Evolutionary conservation across 2,888 invertebrate genomes (phyloP).

Genomic region (Malthinus flaveolus): DNA sequence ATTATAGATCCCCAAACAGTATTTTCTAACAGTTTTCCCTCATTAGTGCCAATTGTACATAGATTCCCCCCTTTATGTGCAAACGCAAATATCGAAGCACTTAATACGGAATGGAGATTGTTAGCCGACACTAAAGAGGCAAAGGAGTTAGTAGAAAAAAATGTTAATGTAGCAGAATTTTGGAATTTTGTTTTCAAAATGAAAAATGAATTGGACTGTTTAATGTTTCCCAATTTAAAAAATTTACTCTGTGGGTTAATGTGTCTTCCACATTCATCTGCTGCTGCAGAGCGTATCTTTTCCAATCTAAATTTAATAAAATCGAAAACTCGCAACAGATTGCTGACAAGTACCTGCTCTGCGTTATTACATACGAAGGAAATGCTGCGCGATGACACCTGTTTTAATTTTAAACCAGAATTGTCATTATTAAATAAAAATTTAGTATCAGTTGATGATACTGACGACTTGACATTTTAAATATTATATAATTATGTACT

Average conservation of each 20-base stretch:
- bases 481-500: no score
- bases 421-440: no score
- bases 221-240: constrained; percentile 6
- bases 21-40: neutral
- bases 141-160: neutral
- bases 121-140: neutral
- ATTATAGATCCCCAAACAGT: neutral
- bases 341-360: neutral
- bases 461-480: no score
- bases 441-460: no score
- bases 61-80: neutral
- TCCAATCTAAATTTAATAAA: constrained; percentile 11
- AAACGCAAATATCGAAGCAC: constrained; percentile 1
- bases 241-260: constrained; percentile 2
- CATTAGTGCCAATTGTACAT: neutral
- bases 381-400: no score
- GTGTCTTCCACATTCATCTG: constrained; percentile 10
- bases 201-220: constrained; percentile 1
- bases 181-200: neutral
- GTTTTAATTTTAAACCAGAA: no score
- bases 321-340: constrained; percentile 2
- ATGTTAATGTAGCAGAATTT: constrained; percentile 1
- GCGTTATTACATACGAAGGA: constrained; percentile 8
- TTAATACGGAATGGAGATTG: constrained; percentile 13
- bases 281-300: constrained; percentile 14